Percentiles rank a stretch among this genome's conserved stretches.
phyloP scores from a whole-genome alignment of 2,888 invertebrate genomes.

The Resseliella maxima region DNA sequence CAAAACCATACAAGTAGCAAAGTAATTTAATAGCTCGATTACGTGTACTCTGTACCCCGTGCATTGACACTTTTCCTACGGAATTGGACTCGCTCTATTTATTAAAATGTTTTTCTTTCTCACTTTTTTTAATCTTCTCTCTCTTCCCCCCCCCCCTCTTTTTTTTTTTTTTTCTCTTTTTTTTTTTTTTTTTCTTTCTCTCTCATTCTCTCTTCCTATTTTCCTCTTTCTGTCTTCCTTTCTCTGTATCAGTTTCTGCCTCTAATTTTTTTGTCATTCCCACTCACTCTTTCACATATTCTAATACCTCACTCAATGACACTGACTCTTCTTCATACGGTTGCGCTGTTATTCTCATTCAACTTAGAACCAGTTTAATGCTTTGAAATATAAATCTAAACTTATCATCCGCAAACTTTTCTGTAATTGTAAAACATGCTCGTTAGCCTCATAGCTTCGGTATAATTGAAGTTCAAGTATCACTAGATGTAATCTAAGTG shows the following conservation, averaged over 20 bases:
- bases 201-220: too few relatives aligned
- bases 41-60: conserved; percentile 1
- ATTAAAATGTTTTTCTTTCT: background rate
- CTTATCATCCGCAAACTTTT: background rate
- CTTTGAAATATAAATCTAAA: background rate
- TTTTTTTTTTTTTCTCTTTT: too few relatives aligned
- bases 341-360: too few relatives aligned
- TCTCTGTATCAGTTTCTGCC: too few relatives aligned
- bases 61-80: conserved; percentile 32
- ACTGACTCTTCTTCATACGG: too few relatives aligned
- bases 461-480: conserved; percentile 5
- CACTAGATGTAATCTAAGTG: background rate
- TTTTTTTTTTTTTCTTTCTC: too few relatives aligned
- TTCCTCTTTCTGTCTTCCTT: too few relatives aligned
- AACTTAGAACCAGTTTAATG: conserved; percentile 3
- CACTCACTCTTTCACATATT: too few relatives aligned
- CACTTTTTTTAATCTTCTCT: too few relatives aligned
- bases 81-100: conserved; percentile 24
- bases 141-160: too few relatives aligned
- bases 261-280: too few relatives aligned
- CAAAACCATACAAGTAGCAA: background rate
- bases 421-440: conserved; percentile 16
- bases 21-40: conserved; percentile 20
- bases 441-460: background rate
- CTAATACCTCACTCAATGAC: too few relatives aligned